Conservation (phyloP, 2,797 vertebrate genomes). For the Tenualosa thibaudeaui region DNA sequence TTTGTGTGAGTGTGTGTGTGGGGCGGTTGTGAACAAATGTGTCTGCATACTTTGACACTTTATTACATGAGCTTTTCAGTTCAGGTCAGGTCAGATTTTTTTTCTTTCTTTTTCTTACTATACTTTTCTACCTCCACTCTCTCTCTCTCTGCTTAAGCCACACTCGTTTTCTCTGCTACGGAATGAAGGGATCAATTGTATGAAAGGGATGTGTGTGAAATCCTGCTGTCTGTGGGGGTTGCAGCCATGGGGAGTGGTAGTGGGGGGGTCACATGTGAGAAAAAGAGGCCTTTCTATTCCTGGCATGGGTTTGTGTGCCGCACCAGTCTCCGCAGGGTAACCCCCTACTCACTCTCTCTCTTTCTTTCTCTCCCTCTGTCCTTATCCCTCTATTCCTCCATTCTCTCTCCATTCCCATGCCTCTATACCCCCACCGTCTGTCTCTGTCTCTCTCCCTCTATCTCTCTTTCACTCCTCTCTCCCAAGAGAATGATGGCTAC, state of each 20-base stretch:
- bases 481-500: constrained; percentile 83
- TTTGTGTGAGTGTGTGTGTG: background rate
- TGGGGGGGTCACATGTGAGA: constrained; percentile 76
- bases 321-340: constrained; percentile 82
- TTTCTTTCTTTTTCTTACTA: constrained; percentile 15
- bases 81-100: background rate
- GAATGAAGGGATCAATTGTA: constrained; percentile 93
- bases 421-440: constrained; percentile 39
- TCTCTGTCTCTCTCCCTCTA: constrained; percentile 52
- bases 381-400: constrained; percentile 59
- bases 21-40: no score
- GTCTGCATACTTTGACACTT: background rate
- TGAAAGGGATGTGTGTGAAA: constrained; percentile 87
- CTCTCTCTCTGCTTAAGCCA: constrained; percentile 62
- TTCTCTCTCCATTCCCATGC: background rate
- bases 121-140: constrained; percentile 24
- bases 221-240: constrained; percentile 80
- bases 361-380: constrained; percentile 39
- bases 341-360: constrained; percentile 52
- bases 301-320: constrained; percentile 81
- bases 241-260: constrained; percentile 61
- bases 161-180: constrained; percentile 73
- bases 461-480: constrained; percentile 53
- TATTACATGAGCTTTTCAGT: background rate
- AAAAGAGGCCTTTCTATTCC: constrained; percentile 79